Evolutionary conservation across 2,113 vertebrate species (phyloP).

Genomic region (Sylvilagus bachmani): DNA sequence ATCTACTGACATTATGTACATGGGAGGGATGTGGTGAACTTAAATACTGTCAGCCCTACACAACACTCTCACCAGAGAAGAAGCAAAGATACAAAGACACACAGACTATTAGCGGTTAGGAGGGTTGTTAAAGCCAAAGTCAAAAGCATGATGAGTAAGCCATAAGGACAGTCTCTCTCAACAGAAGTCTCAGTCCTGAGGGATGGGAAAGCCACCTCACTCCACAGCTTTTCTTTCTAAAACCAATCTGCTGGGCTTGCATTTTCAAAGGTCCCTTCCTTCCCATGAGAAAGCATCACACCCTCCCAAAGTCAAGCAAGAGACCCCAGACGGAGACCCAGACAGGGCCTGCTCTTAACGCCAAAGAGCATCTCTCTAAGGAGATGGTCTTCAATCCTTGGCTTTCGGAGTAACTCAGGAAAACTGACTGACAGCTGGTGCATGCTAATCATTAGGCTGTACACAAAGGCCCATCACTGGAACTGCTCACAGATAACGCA

Average conservation of each 20-base stretch:
- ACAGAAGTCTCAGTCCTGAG: neutral
- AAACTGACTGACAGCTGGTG: neutral
- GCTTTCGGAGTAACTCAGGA: neutral
- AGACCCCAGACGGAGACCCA: neutral
- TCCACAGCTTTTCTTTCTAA: neutral
- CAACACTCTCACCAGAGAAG: neutral
- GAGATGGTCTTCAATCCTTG: neutral
- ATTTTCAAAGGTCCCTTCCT: neutral
- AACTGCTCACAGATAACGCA: neutral
- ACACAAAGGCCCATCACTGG: neutral
- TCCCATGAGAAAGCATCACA: no score
- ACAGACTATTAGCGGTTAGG: neutral
- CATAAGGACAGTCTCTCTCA: neutral
- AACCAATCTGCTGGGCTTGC: neutral
- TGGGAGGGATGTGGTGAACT: neutral
- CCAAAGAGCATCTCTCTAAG: neutral
- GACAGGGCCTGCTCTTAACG: neutral
- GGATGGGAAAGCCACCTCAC: rapidly evolving
- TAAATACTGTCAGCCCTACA: neutral
- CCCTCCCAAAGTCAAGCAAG: constrained; percentile 11
- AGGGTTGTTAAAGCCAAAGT: neutral
- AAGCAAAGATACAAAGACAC: constrained; percentile 34
- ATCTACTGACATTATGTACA: no score
- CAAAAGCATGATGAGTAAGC: neutral
- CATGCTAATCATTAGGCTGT: neutral